phyloP scores from a whole-genome alignment of 2,113 vertebrate genomes.

The Capricornis sumatraensis region DNA sequence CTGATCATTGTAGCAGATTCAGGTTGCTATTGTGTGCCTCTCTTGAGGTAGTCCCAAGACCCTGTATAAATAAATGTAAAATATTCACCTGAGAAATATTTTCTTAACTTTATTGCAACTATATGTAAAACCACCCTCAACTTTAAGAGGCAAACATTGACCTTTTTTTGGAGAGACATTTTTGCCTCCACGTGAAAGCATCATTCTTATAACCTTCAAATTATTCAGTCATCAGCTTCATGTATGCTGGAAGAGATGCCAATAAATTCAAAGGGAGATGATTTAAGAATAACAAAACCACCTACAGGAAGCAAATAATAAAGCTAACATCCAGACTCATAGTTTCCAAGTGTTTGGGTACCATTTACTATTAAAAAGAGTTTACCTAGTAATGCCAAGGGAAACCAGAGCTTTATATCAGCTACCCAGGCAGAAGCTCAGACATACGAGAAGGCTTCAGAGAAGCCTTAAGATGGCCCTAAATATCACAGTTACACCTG shows the following conservation, averaged over 20 bases:
- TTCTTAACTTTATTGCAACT: background rate
- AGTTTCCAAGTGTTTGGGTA: background rate
- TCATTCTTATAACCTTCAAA: background rate
- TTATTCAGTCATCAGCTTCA: background rate
- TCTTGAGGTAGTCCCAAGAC: background rate
- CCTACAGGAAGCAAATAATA: background rate
- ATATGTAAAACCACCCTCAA: background rate
- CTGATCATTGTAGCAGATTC: background rate
- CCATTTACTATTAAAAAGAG: background rate
- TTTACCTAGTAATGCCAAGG: background rate
- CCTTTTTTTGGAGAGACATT: background rate
- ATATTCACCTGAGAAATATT: background rate
- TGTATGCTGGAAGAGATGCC: background rate
- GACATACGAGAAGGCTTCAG: background rate
- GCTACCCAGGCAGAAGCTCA: background rate
- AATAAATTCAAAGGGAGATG: constrained; percentile 16
- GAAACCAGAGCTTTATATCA: background rate
- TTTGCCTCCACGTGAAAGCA: background rate
- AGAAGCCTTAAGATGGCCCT: background rate
- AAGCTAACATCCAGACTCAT: background rate
- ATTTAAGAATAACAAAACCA: constrained; percentile 49
- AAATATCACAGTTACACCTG: background rate
- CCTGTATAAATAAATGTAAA: background rate
- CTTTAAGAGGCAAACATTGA: background rate
- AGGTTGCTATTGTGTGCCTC: background rate